phyloP scores from a whole-genome alignment of 2,113 vertebrate species.

The Pituophis catenifer region DNA sequence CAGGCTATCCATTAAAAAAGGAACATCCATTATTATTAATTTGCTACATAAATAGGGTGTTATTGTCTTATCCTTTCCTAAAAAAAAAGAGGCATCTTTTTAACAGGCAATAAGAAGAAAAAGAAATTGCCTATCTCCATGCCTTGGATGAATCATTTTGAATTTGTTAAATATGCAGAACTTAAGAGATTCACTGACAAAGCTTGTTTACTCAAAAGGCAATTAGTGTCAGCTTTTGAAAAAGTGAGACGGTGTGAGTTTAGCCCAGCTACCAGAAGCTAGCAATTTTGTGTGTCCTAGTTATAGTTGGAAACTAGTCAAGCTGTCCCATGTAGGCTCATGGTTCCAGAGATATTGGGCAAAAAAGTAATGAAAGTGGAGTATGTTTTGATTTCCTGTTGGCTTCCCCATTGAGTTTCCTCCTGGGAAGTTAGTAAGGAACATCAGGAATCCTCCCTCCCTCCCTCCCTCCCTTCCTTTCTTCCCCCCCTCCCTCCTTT shows the following conservation, averaged over 20 bases:
- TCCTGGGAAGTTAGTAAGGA: neutral
- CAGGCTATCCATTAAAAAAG: constrained; percentile 40
- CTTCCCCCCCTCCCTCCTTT: no score
- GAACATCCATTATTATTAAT: constrained; percentile 30
- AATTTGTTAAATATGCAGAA: neutral
- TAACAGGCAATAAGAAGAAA: constrained; percentile 16
- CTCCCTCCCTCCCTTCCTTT: no score
- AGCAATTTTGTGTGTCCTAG: neutral
- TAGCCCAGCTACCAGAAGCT: neutral
- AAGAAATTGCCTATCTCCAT: neutral
- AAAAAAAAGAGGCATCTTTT: constrained; percentile 35
- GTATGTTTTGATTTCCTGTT: neutral
- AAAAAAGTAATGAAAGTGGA: neutral
- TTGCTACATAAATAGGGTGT: constrained; percentile 37
- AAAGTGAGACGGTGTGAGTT: neutral
- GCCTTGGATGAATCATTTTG: neutral
- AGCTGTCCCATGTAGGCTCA: neutral
- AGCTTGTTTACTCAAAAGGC: accelerated
- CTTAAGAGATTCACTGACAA: accelerated
- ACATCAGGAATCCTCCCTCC: no score
- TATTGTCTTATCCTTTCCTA: constrained; percentile 42
- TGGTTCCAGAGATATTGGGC: neutral
- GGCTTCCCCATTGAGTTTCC: neutral
- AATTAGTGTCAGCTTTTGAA: neutral
- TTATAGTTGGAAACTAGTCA: neutral